Base-by-base conservation (phyloP, 2,888 invertebrate genomes). In the Himalopsyche tibetana region DNA sequence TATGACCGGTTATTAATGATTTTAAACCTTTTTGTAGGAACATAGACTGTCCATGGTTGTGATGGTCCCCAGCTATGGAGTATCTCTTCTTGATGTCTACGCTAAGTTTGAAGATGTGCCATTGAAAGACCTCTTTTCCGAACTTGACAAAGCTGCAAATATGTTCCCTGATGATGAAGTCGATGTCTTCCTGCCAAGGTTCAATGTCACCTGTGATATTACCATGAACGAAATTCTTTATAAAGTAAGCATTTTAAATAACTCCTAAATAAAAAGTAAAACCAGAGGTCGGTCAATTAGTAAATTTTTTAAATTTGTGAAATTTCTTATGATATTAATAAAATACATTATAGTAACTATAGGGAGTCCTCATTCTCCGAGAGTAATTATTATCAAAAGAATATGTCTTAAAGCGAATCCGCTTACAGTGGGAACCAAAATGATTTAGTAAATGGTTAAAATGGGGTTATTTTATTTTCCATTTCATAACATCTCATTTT, bases 161-260 rank as follows among this genome's bases (percentile, higher is more conserved):
- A 91, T 92, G 4, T 95, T 91, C 85, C 94, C 93, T 0, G 93
- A 94, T 82, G 94, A 94, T 84, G 94, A 95, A 28, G 94, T 95
- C 0, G 94, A 95, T 88, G 93, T 96, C 0, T 94, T 94, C 89
- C 88, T 96, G 63, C 96, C 96, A 0, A 93, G 94, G 89, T 96
- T 96, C 90, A 93, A 92, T 81, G 93, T 95, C 15, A 92, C 92
- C 42, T 95, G 95, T 0, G 95, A 95, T 90, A 91, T 95, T 3
- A 93, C 93, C 0, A 89, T 96, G 87, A 95, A 94, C 89, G 91
- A 91, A 45, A 92, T 95, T 1, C 90, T 96, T 42, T 92, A 93
- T 86, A 91, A 93, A 84, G 93, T 94, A 89, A 89, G 89, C 87
- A 36, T 11, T 19, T 55, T 82, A 2, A 12, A 5, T 82, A 17